A percentile compares a stretch with the other conserved stretches of the same genome.
These are phyloP conservation scores for Trachelipus rathkii DNA, from an alignment of 1,140 invertebrate genomes.

Conservation along the genomic window DNA sequence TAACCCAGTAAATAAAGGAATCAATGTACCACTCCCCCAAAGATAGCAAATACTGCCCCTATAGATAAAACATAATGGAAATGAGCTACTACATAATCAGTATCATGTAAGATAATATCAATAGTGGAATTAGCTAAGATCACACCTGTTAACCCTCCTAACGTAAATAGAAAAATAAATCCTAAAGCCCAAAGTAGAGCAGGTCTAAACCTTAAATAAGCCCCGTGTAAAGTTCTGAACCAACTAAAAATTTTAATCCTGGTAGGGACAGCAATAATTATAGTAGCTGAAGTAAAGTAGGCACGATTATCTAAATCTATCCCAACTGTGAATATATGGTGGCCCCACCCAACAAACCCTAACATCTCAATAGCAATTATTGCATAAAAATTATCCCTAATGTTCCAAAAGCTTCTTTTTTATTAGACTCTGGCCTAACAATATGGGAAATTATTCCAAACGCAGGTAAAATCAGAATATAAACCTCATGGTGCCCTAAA, in stretches of 20 bases:
- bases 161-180: constrained; percentile 58
- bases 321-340: constrained; percentile 70
- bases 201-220: constrained; percentile 55
- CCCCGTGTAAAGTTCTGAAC: constrained; percentile 50
- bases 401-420: constrained; percentile 57
- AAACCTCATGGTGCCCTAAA: constrained; percentile 74
- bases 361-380: constrained; percentile 53
- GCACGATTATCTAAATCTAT: constrained; percentile 67
- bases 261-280: constrained; percentile 61
- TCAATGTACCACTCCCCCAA: constrained; percentile 49
- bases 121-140: constrained; percentile 66
- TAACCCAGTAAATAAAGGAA: constrained; percentile 48
- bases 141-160: constrained; percentile 46
- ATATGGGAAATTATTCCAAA: constrained; percentile 65
- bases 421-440: constrained; percentile 59
- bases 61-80: constrained; percentile 61
- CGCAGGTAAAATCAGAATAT: constrained; percentile 62
- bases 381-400: constrained; percentile 58
- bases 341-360: constrained; percentile 63
- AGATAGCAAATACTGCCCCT: constrained; percentile 52
- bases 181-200: constrained; percentile 62
- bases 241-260: constrained; percentile 63
- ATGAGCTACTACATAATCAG: constrained; percentile 70
- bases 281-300: constrained; percentile 68
- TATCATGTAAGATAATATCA: constrained; percentile 68